Percentiles rank a stretch among this genome's conserved stretches.
phyloP scores from a whole-genome alignment of 2,797 vertebrate species.

The Ptychadena robeensis region DNA sequence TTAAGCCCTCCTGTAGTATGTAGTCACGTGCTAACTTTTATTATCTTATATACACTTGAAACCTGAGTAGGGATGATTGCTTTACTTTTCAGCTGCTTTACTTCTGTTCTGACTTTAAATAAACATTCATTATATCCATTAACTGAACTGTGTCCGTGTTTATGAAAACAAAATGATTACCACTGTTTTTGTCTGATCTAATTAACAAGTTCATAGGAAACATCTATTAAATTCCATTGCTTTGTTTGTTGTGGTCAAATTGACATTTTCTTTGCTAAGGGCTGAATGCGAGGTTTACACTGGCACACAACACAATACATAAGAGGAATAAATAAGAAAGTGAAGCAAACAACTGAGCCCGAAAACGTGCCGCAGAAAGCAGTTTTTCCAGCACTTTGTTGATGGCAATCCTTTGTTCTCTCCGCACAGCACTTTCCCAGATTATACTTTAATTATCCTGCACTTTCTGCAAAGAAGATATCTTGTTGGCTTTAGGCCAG shows the following conservation, averaged over 20 bases:
- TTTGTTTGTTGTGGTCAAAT: not conserved
- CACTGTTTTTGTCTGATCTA: constrained; percentile 8
- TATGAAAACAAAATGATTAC: not conserved
- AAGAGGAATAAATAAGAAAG: constrained; percentile 16
- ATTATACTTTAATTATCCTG: constrained; percentile 73
- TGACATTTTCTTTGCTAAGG: not conserved
- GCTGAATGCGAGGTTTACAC: constrained; percentile 27
- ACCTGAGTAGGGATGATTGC: not conserved
- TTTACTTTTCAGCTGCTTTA: not conserved
- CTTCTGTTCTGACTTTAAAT: not conserved
- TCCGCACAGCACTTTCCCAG: constrained; percentile 49
- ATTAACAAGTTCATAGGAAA: constrained; percentile 23
- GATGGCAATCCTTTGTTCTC: constrained; percentile 69
- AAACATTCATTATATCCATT: not conserved
- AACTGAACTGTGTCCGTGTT: too few relatives aligned
- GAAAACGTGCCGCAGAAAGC: constrained; percentile 60
- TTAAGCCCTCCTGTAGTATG: too few relatives aligned
- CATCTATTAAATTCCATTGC: constrained; percentile 4
- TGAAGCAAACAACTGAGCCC: constrained; percentile 53
- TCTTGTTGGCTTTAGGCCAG: constrained; percentile 71
- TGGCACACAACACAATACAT: constrained; percentile 38
- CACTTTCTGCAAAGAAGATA: constrained; percentile 75
- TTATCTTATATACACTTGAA: not conserved
- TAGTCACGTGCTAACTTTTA: not conserved
- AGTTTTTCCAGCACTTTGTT: constrained; percentile 64